Conservation (phyloP, 1,140 invertebrate genomes). For the Rhynchophorus ferrugineus region DNA sequence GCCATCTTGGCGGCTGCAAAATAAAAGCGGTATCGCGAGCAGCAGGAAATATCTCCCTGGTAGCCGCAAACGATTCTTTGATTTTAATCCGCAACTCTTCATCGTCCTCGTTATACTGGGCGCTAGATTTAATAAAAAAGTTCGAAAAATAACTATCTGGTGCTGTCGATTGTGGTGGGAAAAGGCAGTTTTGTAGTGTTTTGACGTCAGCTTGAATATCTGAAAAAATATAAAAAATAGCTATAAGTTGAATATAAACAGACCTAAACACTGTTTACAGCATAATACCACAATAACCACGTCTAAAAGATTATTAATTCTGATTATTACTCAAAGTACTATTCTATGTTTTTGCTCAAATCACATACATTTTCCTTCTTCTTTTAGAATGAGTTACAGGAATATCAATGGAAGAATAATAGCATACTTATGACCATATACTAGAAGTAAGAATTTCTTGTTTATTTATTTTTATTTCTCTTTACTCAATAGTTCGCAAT, state of each 20-base stretch:
- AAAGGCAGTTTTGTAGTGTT: conserved; percentile 21
- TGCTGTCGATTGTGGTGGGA: conserved; percentile 21
- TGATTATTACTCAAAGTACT: no score
- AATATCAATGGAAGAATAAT: no score
- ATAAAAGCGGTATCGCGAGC: conserved; percentile 54
- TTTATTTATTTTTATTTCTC: no score
- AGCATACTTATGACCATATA: no score
- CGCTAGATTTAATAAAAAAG: conserved; percentile 22
- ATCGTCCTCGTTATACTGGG: conserved; percentile 13
- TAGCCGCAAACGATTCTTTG: conserved; percentile 35
- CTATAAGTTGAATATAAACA: no score
- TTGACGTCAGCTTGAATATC: conserved; percentile 20
- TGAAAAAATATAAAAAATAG: conserved; percentile 11
- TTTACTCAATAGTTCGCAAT: no score
- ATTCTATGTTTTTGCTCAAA: no score
- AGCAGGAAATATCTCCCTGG: conserved; percentile 58
- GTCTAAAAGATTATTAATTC: not conserved
- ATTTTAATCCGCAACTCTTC: conserved; percentile 20
- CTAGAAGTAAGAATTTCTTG: no score
- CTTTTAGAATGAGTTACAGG: no score
- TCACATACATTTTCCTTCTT: no score
- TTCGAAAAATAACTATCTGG: conserved; percentile 26
- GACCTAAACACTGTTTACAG: no score
- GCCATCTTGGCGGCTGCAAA: conserved; percentile 75
- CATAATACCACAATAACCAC: not conserved